Percentiles rank a stretch among this genome's conserved stretches.
Conservation (phyloP, 2,888 invertebrate species). For the Macaria liturata region DNA sequence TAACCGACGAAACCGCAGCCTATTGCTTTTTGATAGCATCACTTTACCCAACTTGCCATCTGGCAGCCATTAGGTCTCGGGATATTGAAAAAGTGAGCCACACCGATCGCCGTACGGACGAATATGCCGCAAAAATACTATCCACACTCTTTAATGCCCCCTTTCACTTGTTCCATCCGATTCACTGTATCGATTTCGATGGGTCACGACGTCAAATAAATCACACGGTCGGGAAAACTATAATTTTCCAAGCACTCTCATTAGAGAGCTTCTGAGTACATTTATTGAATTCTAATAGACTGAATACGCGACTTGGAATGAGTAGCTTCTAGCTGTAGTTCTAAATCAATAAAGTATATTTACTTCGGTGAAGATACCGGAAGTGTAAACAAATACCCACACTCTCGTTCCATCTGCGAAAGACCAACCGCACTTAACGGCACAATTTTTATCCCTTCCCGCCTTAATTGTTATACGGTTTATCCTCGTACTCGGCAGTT, state of each 20-base stretch:
- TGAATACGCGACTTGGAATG: slow-evolving; percentile 12
- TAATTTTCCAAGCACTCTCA: slow-evolving; percentile 11
- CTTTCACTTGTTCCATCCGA: slow-evolving; percentile 22
- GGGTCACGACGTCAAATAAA: slow-evolving; percentile 4
- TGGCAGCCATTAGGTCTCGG: slow-evolving; percentile 78
- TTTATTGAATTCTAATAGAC: not conserved
- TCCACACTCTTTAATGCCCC: slow-evolving; percentile 31
- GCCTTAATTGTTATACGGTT: slow-evolving; percentile 68
- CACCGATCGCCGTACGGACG: slow-evolving; percentile 49
- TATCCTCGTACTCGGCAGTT: slow-evolving; percentile 53
- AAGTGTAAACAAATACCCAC: slow-evolving; percentile 20
- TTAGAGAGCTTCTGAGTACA: slow-evolving; percentile 4
- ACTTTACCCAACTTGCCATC: slow-evolving; percentile 82
- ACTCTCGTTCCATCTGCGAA: slow-evolving; percentile 11
- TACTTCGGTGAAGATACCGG: slow-evolving; percentile 9
- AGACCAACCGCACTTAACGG: slow-evolving; percentile 30
- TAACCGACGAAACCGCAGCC: slow-evolving; percentile 78
- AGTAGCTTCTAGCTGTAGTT: not conserved
- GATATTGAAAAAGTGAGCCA: slow-evolving; percentile 81
- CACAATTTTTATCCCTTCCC: slow-evolving; percentile 42
- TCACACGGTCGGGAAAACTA: slow-evolving; percentile 5
- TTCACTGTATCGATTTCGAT: slow-evolving; percentile 18
- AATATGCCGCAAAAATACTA: slow-evolving; percentile 41
- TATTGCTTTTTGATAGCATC: slow-evolving; percentile 83
- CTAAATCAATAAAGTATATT: slow-evolving; percentile 13